phyloP scores from a whole-genome alignment of 2,888 invertebrate genomes.

The Monochamus alternatus region DNA sequence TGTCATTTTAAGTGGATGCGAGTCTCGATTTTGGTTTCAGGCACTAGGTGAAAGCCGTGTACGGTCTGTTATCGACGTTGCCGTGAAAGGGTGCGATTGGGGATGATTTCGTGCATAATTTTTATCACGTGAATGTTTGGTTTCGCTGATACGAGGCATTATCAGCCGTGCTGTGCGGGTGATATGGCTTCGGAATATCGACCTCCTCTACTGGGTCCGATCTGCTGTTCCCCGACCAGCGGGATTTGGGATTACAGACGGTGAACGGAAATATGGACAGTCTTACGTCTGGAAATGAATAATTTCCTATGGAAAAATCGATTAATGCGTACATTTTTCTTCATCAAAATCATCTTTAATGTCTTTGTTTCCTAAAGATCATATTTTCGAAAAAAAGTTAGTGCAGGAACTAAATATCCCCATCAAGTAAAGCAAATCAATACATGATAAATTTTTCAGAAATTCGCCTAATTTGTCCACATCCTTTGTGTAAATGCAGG shows the following conservation, averaged over 20 bases:
- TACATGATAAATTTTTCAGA: too few relatives aligned
- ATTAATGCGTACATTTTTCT: too few relatives aligned
- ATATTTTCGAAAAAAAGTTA: too few relatives aligned
- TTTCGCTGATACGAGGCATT: conserved; percentile 31
- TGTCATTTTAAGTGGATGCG: conserved; percentile 48
- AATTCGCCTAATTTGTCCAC: too few relatives aligned
- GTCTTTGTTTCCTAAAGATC: too few relatives aligned
- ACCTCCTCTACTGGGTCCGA: conserved; percentile 43
- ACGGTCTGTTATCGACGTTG: conserved; percentile 28
- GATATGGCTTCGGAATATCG: conserved; percentile 51
- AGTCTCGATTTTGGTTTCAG: conserved; percentile 43
- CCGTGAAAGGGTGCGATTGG: conserved; percentile 9
- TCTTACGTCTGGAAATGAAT: background rate
- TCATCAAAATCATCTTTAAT: too few relatives aligned
- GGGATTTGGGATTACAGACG: background rate
- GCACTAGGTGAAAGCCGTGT: conserved; percentile 25
- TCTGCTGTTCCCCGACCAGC: conserved; percentile 19
- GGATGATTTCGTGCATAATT: conserved; percentile 15
- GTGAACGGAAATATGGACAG: background rate
- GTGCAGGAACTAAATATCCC: too few relatives aligned
- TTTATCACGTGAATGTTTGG: conserved; percentile 33
- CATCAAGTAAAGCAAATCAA: too few relatives aligned
- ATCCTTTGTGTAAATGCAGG: too few relatives aligned
- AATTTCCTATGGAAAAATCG: too few relatives aligned
- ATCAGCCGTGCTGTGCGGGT: conserved; percentile 42